A percentile compares a stretch with the other conserved stretches of the same genome.
These are phyloP conservation scores for Apteryx mantelli DNA, from an alignment of 2,113 vertebrate species.

Conservation along the genomic window DNA sequence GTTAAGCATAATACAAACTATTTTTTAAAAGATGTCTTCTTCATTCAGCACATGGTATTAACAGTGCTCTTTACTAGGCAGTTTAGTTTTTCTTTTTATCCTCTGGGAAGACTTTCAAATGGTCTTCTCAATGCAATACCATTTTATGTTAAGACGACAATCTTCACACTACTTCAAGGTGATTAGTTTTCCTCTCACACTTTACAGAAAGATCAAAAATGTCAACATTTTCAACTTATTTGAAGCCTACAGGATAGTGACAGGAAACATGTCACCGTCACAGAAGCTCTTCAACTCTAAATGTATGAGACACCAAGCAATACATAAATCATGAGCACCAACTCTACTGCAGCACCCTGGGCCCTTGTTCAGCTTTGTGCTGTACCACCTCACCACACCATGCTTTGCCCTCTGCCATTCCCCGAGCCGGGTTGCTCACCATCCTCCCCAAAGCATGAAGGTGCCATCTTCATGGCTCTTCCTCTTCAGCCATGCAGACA, in stretches of 20 bases:
- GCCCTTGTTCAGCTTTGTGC: not conserved
- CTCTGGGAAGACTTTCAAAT: too few species aligned
- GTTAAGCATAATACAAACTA: too few species aligned
- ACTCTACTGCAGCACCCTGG: not conserved
- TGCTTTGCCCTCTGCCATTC: not conserved
- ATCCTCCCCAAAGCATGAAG: not conserved
- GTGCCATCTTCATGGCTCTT: not conserved
- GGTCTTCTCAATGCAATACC: too few species aligned
- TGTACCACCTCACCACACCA: not conserved
- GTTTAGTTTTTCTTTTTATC: too few species aligned
- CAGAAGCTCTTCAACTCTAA: not conserved
- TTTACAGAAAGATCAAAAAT: not conserved
- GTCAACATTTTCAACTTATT: not conserved
- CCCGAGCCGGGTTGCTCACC: too few species aligned
- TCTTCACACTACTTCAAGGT: too few species aligned
- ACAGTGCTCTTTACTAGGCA: too few species aligned
- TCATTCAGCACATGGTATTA: too few species aligned
- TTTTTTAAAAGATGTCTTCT: too few species aligned
- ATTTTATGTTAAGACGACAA: too few species aligned
- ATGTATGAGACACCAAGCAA: not conserved
- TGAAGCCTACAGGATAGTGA: not conserved
- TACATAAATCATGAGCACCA: not conserved
- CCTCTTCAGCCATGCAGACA: not conserved
- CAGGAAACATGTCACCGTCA: not conserved
- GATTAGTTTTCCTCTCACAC: not conserved